A percentile compares a stretch with the other conserved stretches of the same genome.
These are phyloP conservation scores for Rhinogobio ventralis DNA, from an alignment of 2,797 vertebrate genomes.

Conservation along the genomic window DNA sequence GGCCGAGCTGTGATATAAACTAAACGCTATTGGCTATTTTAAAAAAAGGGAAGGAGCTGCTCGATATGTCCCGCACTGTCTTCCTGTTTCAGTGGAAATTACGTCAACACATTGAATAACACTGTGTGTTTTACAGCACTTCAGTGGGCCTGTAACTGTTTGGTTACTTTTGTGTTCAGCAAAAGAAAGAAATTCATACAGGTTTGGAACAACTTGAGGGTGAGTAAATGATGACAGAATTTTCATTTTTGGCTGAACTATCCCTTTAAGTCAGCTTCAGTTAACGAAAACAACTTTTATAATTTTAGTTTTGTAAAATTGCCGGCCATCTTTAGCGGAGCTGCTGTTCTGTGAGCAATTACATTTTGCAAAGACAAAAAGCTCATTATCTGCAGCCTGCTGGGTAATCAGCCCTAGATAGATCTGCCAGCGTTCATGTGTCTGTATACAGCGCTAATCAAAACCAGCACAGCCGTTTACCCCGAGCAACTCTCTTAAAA, in stretches of 20 bases:
- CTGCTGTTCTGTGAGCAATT: slow-evolving; percentile 60
- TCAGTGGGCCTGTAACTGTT: not conserved
- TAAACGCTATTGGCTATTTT: too few relatives aligned
- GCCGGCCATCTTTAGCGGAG: not conserved
- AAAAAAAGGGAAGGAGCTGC: too few relatives aligned
- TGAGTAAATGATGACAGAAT: too few relatives aligned
- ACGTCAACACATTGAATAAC: too few relatives aligned
- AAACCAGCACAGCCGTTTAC: slow-evolving; percentile 71
- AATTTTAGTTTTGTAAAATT: not conserved
- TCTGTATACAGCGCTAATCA: slow-evolving; percentile 73
- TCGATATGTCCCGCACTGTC: too few relatives aligned
- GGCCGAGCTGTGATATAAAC: too few relatives aligned
- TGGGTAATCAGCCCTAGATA: slow-evolving; percentile 69
- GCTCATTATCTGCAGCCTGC: slow-evolving; percentile 60
- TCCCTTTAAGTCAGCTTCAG: not conserved
- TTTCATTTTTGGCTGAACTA: not conserved
- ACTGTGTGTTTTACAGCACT: too few relatives aligned
- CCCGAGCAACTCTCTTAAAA: slow-evolving; percentile 70
- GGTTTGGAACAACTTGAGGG: not conserved
- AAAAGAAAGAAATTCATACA: not conserved
- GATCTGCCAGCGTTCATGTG: slow-evolving; percentile 66
- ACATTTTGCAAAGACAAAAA: slow-evolving; percentile 50
- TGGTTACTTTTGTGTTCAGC: not conserved
- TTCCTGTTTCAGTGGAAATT: too few relatives aligned
- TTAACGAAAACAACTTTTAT: not conserved